phyloP scores from a whole-genome alignment of 2,113 vertebrate species.

The Calcarius ornatus region DNA sequence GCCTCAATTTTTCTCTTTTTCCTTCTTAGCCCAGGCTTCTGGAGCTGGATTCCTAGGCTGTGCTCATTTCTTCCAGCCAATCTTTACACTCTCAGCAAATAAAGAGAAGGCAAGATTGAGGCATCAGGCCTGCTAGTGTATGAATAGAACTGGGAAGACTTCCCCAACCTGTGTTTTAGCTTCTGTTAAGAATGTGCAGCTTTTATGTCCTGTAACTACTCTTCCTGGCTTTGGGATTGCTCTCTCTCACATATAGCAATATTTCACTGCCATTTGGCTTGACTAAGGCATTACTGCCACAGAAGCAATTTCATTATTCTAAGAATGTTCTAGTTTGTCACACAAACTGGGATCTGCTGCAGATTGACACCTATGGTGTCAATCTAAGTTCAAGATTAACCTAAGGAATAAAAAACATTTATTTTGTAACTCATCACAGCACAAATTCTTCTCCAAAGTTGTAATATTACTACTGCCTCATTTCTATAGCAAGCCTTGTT shows the following conservation, averaged over 20 bases:
- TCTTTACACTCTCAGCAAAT: not conserved
- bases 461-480: not conserved
- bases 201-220: not conserved
- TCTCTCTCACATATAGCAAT: not conserved
- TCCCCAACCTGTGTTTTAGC: not conserved
- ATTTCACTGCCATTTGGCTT: not conserved
- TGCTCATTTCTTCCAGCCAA: not conserved
- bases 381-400: not conserved
- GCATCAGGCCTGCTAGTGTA: accelerated
- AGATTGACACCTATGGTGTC: too few species aligned
- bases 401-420: not conserved
- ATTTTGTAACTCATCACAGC: not conserved
- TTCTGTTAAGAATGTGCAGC: not conserved
- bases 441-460: not conserved
- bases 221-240: not conserved
- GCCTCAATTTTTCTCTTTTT: not conserved
- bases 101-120: not conserved
- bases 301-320: not conserved
- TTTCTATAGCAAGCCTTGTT: not conserved
- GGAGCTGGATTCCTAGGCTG: not conserved
- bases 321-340: not conserved
- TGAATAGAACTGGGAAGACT: not conserved
- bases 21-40: not conserved
- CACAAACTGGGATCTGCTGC: too few species aligned
- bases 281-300: not conserved